Evolutionary conservation across 2,888 invertebrate genomes (phyloP).

Genomic region (Megalurothrips usitatus): DNA sequence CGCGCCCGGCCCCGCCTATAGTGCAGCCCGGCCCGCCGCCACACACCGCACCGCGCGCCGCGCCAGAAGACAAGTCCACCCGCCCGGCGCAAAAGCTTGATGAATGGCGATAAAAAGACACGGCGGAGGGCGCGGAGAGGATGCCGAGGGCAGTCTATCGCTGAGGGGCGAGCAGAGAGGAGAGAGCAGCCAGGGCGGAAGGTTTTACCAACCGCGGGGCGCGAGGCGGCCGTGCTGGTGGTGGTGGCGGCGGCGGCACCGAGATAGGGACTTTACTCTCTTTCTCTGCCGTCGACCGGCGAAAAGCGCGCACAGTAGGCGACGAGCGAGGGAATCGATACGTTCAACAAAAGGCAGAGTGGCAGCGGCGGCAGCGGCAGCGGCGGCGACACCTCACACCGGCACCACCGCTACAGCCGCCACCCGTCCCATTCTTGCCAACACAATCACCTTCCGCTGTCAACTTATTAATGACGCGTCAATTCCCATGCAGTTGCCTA

Average conservation of each 20-base stretch:
- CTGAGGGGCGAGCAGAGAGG: too few species aligned
- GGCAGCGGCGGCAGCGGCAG: too few species aligned
- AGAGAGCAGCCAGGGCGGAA: not conserved
- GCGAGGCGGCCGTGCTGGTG: not conserved
- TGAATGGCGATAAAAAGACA: not conserved
- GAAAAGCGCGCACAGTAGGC: not conserved
- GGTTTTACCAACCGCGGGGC: too few species aligned
- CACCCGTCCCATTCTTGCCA: not conserved
- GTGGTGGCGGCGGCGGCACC: not conserved
- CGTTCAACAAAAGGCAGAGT: not conserved
- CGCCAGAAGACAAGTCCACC: too few species aligned
- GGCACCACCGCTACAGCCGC: too few species aligned
- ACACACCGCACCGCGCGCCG: too few species aligned
- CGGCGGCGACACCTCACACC: too few species aligned
- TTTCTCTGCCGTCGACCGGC: too few species aligned
- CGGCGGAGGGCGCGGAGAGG: not conserved
- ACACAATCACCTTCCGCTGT: slow-evolving; percentile 11
- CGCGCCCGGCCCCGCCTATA: too few species aligned
- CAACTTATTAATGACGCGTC: not conserved
- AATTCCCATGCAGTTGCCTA: not conserved
- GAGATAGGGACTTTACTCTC: not conserved
- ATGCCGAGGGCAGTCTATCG: not conserved
- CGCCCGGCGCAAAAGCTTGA: too few species aligned
- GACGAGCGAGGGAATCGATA: not conserved
- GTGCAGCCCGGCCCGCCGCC: too few species aligned